Conservation (phyloP, 2,888 invertebrate species). For the Metalampra italica region DNA sequence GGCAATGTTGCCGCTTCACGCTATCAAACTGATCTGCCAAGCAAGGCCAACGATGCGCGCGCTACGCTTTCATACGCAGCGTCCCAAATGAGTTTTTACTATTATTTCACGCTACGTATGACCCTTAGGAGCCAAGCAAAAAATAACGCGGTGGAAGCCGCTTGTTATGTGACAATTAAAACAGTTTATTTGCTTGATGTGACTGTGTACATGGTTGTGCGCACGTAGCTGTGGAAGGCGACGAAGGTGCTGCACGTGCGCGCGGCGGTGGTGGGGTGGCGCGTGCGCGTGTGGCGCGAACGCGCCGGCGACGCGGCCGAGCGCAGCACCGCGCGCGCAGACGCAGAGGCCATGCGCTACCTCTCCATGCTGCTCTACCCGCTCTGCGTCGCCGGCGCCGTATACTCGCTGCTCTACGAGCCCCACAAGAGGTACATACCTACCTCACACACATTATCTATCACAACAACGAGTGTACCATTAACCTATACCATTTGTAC, state of each 20-base stretch:
- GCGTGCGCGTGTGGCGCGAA: slow-evolving; percentile 46
- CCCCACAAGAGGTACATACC: slow-evolving; percentile 96
- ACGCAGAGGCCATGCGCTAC: slow-evolving; percentile 95
- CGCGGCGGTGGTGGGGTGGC: slow-evolving; percentile 63
- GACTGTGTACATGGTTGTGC: neutral
- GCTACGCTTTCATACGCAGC: no score
- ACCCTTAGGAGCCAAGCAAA: no score
- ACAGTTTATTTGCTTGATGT: no score
- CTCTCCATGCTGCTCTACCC: slow-evolving; percentile 94
- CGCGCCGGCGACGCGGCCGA: slow-evolving; percentile 80
- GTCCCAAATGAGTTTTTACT: no score
- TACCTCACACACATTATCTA: neutral
- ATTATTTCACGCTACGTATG: no score
- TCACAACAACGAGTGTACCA: no score
- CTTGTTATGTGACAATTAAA: no score
- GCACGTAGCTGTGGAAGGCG: slow-evolving; percentile 97
- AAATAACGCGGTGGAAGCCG: no score
- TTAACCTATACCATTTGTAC: no score
- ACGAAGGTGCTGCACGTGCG: slow-evolving; percentile 92
- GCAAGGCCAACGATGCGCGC: no score
- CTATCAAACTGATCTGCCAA: no score
- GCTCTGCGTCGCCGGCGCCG: slow-evolving; percentile 89
- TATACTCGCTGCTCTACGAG: slow-evolving; percentile 95
- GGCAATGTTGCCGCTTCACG: no score
- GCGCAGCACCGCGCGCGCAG: slow-evolving; percentile 89